These are phyloP conservation scores for Timema cristinae DNA, from an alignment of 2,888 invertebrate species.

Conservation along the genomic window DNA sequence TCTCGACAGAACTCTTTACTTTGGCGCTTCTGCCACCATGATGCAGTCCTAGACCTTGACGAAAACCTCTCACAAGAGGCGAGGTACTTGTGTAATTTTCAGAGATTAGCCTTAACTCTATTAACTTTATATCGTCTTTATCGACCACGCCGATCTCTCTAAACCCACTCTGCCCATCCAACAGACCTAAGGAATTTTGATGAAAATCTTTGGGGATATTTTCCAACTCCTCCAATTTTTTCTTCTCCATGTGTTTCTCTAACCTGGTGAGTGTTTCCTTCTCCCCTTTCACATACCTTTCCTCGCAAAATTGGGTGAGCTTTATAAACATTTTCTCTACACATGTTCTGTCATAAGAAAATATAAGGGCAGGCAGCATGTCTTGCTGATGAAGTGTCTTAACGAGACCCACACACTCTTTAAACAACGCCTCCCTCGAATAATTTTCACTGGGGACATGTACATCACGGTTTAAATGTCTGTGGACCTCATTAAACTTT, in stretches of 20 bases:
- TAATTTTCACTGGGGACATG: background rate
- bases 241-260: background rate
- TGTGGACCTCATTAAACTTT: background rate
- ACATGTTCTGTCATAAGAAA: slow-evolving; percentile 32
- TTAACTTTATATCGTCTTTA: slow-evolving; percentile 30
- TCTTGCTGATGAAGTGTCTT: slow-evolving; percentile 27
- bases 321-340: slow-evolving; percentile 22
- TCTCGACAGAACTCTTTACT: slow-evolving; percentile 39
- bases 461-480: background rate
- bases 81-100: slow-evolving; percentile 14
- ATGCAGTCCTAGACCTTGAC: slow-evolving; percentile 40
- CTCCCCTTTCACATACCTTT: background rate
- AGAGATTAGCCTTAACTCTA: slow-evolving; percentile 29
- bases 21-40: slow-evolving; percentile 41
- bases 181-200: background rate
- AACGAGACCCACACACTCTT: slow-evolving; percentile 23
- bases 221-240: slow-evolving; percentile 5
- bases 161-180: slow-evolving; percentile 13
- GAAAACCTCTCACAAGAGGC: slow-evolving; percentile 22
- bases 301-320: slow-evolving; percentile 16
- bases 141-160: slow-evolving; percentile 30
- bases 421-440: background rate
- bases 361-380: slow-evolving; percentile 34
- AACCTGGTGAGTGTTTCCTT: slow-evolving; percentile 11
- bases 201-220: background rate